These are phyloP conservation scores for Hypsopygia costalis DNA, from an alignment of 2,888 invertebrate genomes.

Conservation along the genomic window DNA sequence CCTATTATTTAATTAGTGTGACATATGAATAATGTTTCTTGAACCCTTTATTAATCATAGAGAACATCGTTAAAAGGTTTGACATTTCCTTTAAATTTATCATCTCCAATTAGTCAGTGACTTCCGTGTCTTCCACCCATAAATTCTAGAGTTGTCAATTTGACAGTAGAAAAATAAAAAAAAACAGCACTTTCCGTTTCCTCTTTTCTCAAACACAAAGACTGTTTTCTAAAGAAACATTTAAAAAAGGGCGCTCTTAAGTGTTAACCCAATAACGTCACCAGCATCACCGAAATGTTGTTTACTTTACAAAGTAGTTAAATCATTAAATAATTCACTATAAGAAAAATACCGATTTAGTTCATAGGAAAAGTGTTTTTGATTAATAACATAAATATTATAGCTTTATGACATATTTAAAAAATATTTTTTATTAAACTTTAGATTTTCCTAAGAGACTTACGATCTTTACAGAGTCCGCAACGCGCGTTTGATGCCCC, in stretches of 20 bases:
- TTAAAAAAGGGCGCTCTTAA: conserved; percentile 7
- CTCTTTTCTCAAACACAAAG: conserved; percentile 25
- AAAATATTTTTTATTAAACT: no score
- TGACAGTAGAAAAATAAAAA: conserved; percentile 35
- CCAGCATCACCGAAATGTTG: no score
- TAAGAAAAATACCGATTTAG: no score
- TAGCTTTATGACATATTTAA: no score
- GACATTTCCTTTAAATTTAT: conserved; percentile 50
- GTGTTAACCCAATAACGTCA: conserved; percentile 16
- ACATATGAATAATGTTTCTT: neutral
- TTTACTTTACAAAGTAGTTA: no score
- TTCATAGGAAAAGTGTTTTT: no score
- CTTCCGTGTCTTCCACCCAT: conserved; percentile 55
- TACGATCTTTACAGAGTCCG: no score
- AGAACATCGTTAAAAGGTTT: conserved; percentile 27
- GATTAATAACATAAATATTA: no score
- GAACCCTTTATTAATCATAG: conserved; percentile 12
- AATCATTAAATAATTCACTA: no score
- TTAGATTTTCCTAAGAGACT: no score
- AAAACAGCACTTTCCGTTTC: conserved; percentile 26
- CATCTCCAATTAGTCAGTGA: conserved; percentile 52
- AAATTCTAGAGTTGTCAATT: conserved; percentile 38
- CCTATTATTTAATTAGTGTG: neutral
- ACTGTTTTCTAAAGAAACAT: conserved; percentile 10
- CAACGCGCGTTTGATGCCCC: no score